phyloP scores from a whole-genome alignment of 2,797 vertebrate genomes.

The Phoxinus dragarum region DNA sequence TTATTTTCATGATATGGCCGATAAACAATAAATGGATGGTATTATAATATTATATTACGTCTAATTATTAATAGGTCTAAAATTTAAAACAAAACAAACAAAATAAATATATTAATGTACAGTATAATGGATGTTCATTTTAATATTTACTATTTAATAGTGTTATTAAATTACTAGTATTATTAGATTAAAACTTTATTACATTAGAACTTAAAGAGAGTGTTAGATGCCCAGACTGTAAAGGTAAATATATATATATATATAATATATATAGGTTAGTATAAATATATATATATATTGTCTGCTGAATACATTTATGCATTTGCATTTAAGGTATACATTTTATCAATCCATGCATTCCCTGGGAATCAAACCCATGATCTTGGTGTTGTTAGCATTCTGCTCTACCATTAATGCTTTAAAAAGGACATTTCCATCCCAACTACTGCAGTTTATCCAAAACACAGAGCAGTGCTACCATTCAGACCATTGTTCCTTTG shows the following conservation, averaged over 20 bases:
- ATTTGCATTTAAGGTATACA: background rate
- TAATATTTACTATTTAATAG: too few relatives aligned
- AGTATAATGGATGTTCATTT: background rate
- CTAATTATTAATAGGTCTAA: background rate
- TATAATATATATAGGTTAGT: too few relatives aligned
- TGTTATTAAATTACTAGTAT: too few relatives aligned
- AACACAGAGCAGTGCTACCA: background rate
- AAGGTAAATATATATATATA: too few relatives aligned
- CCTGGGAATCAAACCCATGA: background rate
- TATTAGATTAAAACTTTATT: too few relatives aligned
- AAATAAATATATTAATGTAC: background rate
- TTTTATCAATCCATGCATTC: background rate
- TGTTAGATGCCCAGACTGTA: too few relatives aligned
- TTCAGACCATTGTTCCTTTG: background rate
- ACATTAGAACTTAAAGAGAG: too few relatives aligned
- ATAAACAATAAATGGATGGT: background rate
- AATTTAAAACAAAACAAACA: background rate
- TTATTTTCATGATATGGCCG: background rate
- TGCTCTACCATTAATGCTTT: background rate
- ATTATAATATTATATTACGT: background rate
- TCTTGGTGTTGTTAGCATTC: background rate
- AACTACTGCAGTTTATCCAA: background rate
- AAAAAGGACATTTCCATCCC: background rate
- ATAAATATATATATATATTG: too few relatives aligned
- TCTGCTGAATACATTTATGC: too few relatives aligned